phyloP scores from a whole-genome alignment of 2,888 invertebrate species.

The Apamea anceps region DNA sequence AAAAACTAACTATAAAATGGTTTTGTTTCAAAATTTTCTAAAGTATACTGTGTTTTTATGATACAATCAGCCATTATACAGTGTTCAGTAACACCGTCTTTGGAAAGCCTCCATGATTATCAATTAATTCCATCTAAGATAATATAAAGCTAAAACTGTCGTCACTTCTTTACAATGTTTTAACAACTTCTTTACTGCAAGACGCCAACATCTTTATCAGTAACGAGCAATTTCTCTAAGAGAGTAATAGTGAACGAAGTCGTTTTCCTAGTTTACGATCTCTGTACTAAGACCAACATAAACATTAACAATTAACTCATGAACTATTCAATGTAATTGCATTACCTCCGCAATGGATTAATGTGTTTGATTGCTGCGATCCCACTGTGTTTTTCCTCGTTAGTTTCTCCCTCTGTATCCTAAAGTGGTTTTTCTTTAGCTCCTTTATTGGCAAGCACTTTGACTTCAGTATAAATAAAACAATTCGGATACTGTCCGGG shows the following conservation, averaged over 20 bases:
- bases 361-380: constrained; percentile 59
- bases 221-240: constrained; percentile 53
- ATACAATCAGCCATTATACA: not conserved
- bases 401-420: constrained; percentile 44
- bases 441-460: constrained; percentile 39
- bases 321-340: constrained; percentile 65
- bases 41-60: not conserved
- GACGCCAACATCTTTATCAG: constrained; percentile 41
- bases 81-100: not conserved
- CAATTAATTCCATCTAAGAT: constrained; percentile 15
- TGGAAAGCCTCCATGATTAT: not conserved
- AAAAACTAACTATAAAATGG: not conserved
- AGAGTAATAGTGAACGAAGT: constrained; percentile 56
- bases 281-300: constrained; percentile 49
- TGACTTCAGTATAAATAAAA: constrained; percentile 36
- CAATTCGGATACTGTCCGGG: not conserved
- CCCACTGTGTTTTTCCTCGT: constrained; percentile 48
- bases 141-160: constrained; percentile 19
- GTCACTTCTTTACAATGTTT: constrained; percentile 31
- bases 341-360: constrained; percentile 61
- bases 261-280: constrained; percentile 59
- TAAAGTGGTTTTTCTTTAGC: constrained; percentile 51
- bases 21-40: not conserved
- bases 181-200: constrained; percentile 44
- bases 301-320: constrained; percentile 67